Evolutionary conservation across 2,888 invertebrate genomes (phyloP).

Genomic region (Nebria salina): DNA sequence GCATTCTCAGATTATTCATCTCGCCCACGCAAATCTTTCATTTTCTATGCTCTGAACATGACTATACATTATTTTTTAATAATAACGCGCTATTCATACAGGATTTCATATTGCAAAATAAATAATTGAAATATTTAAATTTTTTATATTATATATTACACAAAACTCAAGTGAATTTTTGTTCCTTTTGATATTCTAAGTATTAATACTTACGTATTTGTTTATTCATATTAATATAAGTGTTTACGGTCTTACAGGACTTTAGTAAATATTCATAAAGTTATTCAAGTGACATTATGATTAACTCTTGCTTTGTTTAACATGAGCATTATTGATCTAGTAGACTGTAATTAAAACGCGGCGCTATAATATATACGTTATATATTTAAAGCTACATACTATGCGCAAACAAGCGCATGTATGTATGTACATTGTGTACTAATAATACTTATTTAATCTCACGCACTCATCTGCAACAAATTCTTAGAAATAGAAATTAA

Average conservation of each 20-base stretch:
- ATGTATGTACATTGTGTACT: neutral
- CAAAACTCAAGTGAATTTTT: too few species aligned
- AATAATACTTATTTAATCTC: conserved; percentile 18
- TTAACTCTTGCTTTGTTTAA: conserved; percentile 38
- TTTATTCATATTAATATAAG: too few species aligned
- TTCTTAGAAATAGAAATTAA: neutral
- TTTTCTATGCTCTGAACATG: too few species aligned
- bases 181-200: too few species aligned
- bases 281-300: conserved; percentile 21
- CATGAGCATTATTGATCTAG: conserved; percentile 39
- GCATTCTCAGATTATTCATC: too few species aligned
- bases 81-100: too few species aligned
- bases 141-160: too few species aligned
- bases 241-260: neutral
- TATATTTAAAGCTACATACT: neutral
- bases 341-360: conserved; percentile 35
- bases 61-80: too few species aligned
- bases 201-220: too few species aligned
- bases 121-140: too few species aligned
- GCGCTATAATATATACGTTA: neutral
- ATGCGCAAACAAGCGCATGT: neutral
- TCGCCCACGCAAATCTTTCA: too few species aligned
- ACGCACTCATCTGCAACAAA: conserved; percentile 15
- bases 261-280: conserved; percentile 31
- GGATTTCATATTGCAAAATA: too few species aligned